These are phyloP conservation scores for Mnemiopsis leidyi DNA, from an alignment of 37 sponge, comb jelly and placozoan species.

Conservation along the genomic window DNA sequence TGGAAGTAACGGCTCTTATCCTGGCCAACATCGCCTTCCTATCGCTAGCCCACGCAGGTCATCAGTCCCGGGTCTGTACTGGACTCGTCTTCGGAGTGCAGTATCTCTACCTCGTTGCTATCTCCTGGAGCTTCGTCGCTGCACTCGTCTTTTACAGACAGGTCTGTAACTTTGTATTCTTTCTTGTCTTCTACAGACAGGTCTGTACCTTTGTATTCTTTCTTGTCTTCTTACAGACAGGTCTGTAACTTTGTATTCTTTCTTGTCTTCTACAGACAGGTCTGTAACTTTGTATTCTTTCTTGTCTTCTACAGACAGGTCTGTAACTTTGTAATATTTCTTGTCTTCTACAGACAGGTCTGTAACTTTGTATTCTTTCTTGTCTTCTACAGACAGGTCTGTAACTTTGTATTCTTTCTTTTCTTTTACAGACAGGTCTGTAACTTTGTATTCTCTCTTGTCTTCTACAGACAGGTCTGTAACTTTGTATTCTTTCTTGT, in stretches of 20 bases:
- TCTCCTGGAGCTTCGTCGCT: conserved; percentile 8
- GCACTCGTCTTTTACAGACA: conserved; percentile 5
- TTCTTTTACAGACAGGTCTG: not conserved
- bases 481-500: not conserved
- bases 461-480: not conserved
- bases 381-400: not conserved
- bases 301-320: not conserved
- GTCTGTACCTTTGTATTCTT: not conserved
- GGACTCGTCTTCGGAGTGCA: not conserved
- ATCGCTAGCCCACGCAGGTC: not conserved
- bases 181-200: not conserved
- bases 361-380: not conserved
- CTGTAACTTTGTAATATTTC: not conserved
- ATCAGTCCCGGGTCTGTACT: not conserved
- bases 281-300: not conserved
- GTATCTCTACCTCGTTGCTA: conserved; percentile 14
- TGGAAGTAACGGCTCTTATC: not conserved
- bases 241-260: not conserved
- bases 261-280: not conserved
- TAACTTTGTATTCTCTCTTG: not conserved
- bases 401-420: not conserved
- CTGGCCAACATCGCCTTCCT: conserved; percentile 23
- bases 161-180: not conserved
- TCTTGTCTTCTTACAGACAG: too few relatives aligned
- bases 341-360: not conserved